These are phyloP conservation scores for Limnothrissa miodon DNA, from an alignment of 2,113 vertebrate genomes.

Conservation along the genomic window DNA sequence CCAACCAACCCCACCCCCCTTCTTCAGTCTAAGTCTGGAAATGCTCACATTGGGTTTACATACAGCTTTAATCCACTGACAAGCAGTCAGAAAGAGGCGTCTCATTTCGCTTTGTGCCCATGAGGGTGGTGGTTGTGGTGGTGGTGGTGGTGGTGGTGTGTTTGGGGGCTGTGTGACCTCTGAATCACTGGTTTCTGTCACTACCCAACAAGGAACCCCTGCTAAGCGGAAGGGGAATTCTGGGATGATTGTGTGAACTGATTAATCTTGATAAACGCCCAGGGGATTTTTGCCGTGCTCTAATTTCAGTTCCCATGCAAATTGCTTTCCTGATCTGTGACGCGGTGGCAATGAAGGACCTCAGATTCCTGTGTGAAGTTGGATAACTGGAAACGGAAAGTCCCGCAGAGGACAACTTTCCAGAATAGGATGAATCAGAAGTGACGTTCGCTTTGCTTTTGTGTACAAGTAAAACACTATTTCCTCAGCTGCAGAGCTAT, in stretches of 20 bases:
- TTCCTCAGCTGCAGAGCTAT: not conserved
- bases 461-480: slow-evolving; percentile 31
- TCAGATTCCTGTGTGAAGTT: slow-evolving; percentile 35
- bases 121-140: slow-evolving; percentile 31
- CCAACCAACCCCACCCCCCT: too few relatives aligned
- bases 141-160: too few relatives aligned
- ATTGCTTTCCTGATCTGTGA: slow-evolving; percentile 28
- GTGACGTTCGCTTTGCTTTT: slow-evolving; percentile 34
- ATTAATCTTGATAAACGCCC: slow-evolving; percentile 43
- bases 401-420: slow-evolving; percentile 44
- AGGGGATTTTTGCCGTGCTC: slow-evolving; percentile 31
- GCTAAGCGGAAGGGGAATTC: slow-evolving; percentile 50
- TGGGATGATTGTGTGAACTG: slow-evolving; percentile 47
- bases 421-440: slow-evolving; percentile 28
- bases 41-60: not conserved
- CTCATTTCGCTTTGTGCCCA: not conserved
- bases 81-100: slow-evolving; percentile 4
- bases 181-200: slow-evolving; percentile 56
- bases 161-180: slow-evolving; percentile 31
- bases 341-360: slow-evolving; percentile 37
- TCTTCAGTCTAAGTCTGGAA: not conserved
- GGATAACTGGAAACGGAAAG: slow-evolving; percentile 44
- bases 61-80: not conserved
- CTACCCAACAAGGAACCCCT: slow-evolving; percentile 43
- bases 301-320: slow-evolving; percentile 36